Base-by-base conservation (phyloP, 2,797 vertebrate genomes). In the Bothrops alternatus region DNA sequence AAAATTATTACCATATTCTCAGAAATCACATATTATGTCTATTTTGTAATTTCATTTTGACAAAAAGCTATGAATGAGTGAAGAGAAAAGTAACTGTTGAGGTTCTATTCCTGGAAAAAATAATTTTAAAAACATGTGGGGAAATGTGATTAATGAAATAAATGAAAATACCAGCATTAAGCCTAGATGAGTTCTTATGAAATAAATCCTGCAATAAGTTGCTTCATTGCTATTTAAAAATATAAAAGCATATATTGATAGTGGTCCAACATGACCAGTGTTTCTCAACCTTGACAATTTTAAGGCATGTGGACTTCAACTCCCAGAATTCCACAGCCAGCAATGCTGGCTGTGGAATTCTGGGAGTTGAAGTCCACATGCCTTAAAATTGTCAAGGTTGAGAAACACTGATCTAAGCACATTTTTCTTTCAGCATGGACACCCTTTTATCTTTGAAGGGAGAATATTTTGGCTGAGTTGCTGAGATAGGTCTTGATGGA, bases 11-110 rank as follows among this genome's bases (percentile, higher is more conserved):
- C 26, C 86, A 20, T 92, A 73, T 88, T 32, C 65, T 60, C 69
- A 8, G 42, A 65, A 82, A 61, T 85, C 28, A 37, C 82, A 61
- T 82, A 61, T 61, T 53, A 73, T 42, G 4, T 60, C 37, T 60
- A 60, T 92, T 92, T 92, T 69, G 69, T 87, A 57, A 87, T 32
- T 61, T 42, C 12, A 53, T 91, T 91, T 87, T 92, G 87, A 92
- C 57, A 89, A 88, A 88, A 55, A 32, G 56, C 42, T 85, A 85
- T 69, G 85, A 90, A 86, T 32, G 58, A 86, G 18, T 23, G 23
- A 26, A 18, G 78, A 92, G 16, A 61, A 89, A n/a, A 61, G 86
- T 86, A 18, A 57, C 58, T 90, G 55, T 56, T 65, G 58, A 53
- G 65, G 63, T 88, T 78, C 7, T 92, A 32, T 92, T 92, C 78